phyloP scores from a whole-genome alignment of 92 coral and sea anemone species.

The Epizoanthus stellaris region DNA sequence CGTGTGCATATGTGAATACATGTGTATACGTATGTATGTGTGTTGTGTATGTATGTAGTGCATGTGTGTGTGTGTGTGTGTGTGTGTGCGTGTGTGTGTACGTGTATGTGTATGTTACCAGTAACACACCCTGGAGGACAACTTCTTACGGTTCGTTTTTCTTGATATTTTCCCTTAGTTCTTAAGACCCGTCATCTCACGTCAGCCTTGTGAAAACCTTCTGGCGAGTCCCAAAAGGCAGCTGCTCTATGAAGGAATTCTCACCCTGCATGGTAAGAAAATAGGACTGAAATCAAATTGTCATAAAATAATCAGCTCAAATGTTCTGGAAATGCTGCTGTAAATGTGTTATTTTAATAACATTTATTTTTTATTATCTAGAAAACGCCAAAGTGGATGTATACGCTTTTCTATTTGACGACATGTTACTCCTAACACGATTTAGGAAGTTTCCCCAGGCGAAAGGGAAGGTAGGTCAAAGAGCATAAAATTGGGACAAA shows the following conservation, averaged over 20 bases:
- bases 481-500: neutral
- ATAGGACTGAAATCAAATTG: neutral
- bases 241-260: constrained; percentile 88
- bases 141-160: too few relatives aligned
- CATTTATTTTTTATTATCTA: constrained; percentile 40
- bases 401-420: constrained; percentile 91
- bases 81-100: too few relatives aligned
- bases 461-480: constrained; percentile 65
- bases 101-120: too few relatives aligned
- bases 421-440: constrained; percentile 93
- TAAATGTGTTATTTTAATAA: neutral
- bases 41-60: too few relatives aligned
- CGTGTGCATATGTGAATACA: too few relatives aligned
- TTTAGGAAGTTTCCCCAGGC: constrained; percentile 75
- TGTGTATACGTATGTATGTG: too few relatives aligned
- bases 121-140: too few relatives aligned
- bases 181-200: constrained; percentile 76
- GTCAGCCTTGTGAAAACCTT: constrained; percentile 93
- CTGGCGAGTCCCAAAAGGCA: constrained; percentile 93
- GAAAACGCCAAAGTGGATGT: constrained; percentile 94
- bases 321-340: neutral
- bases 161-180: constrained; percentile 60
- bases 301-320: neutral
- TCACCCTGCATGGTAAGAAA: constrained; percentile 76
- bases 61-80: too few relatives aligned